Evolutionary conservation across 2,113 vertebrate genomes (phyloP).

Genomic region (Danio rerio): GRCz12tu NC_133188.1:18330001-18330500

Average conservation of each 20-base stretch:
- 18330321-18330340: not conserved
- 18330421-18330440: not conserved
- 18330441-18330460: not conserved
- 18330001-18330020: conserved; percentile 62
- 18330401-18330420: not conserved
- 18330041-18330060: conserved; percentile 34
- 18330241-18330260: no score
- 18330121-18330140: not conserved
- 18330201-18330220: no score
- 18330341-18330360: not conserved
- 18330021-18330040: conserved; percentile 49
- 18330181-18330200: no score
- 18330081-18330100: not conserved
- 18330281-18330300: not conserved
- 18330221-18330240: not conserved
- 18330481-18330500: not conserved
- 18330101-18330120: not conserved
- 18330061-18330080: not conserved
- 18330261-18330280: not conserved
- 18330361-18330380: not conserved
- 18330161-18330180: no score
- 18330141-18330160: not conserved
- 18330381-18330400: no score
- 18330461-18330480: not conserved
- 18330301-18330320: not conserved